Evolutionary conservation across 2,797 vertebrate species (phyloP), one percentile per base, ranked within the genome.

Genomic region (Hephaestus fuliginosus): DNA sequence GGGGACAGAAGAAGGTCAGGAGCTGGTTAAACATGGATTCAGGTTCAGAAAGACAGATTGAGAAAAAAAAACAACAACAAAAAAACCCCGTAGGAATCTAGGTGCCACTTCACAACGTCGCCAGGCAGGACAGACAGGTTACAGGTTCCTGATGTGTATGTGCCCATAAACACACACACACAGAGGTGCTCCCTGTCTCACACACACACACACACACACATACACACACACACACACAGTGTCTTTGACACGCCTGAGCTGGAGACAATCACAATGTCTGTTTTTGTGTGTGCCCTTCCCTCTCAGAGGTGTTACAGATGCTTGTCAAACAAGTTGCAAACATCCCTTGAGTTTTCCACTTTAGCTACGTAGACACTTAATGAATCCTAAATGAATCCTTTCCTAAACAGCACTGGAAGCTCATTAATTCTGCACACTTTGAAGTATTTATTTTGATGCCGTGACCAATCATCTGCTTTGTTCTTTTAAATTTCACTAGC

Each of bases 71-170:
- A 78, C 41, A 25, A 25, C 25, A 25, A 33, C 30, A 33, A 33
- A 33, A 33, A 33, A 25, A 25, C 25, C 25, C 25, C 4, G 17
- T 48, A 51, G 74, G 80, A 86, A 93, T 92, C 46, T 82, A 15
- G 49, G 39, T 70, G 55, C 44, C 82, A 8, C 41, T 7, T 74
- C 63, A 18, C 6, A 1, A 2, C 13, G 39, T 77, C 11, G 58
- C 82, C 30, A 56, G 93, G 77, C 95, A 78, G 91, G 95, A 90
- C 69, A 22, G 63, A 91, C 95, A 55, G 88, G 95, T 95, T 90
- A 33, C 74, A 60, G 81, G 49, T 72, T 67, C 72, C 79, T 77
- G 52, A 53, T 65, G 17, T 69, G 72, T 56, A 33, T 76, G 48
- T 81, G 61, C 44, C 68, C 74, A 74, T 43, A 58, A 3, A 39